Percentiles rank a stretch among this genome's conserved stretches.
Conservation (phyloP, 2,797 vertebrate genomes). For the Dallia pectoralis region DNA sequence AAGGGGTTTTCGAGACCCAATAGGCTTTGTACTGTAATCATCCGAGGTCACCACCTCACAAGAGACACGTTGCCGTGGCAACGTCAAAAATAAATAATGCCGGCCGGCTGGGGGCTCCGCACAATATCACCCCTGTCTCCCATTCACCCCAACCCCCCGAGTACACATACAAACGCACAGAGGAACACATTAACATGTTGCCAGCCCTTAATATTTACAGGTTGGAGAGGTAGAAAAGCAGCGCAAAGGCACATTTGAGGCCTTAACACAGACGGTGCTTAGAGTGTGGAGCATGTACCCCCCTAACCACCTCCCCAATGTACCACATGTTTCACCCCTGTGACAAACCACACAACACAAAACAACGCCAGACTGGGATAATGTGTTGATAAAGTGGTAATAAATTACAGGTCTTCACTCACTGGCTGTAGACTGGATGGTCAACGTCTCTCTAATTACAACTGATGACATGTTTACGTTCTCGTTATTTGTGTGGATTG, state of each 20-base stretch:
- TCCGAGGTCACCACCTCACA: slow-evolving; percentile 99
- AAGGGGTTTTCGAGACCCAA: slow-evolving; percentile 99
- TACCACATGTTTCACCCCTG: background rate
- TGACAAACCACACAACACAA: background rate
- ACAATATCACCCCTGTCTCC: slow-evolving; percentile 79
- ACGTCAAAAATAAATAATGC: slow-evolving; percentile 99
- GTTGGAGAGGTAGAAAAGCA: background rate
- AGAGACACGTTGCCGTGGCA: slow-evolving; percentile 99
- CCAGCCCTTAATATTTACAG: slow-evolving; percentile 62
- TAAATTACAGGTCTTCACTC: slow-evolving; percentile 60
- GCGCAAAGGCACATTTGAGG: background rate
- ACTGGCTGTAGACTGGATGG: slow-evolving; percentile 29
- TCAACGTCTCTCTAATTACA: slow-evolving; percentile 53
- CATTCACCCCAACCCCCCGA: slow-evolving; percentile 72
- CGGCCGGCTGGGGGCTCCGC: slow-evolving; percentile 98
- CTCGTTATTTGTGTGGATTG: slow-evolving; percentile 31
- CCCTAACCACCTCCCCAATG: background rate
- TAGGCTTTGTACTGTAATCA: slow-evolving; percentile 99
- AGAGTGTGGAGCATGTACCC: background rate
- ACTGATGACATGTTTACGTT: slow-evolving; percentile 69
- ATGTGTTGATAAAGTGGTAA: slow-evolving; percentile 51
- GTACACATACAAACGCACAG: slow-evolving; percentile 55
- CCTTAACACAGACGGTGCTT: background rate
- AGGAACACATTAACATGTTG: slow-evolving; percentile 44
- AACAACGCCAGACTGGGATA: slow-evolving; percentile 25